phyloP scores from a whole-genome alignment of 2,888 invertebrate genomes.

The Caenorhabditis becei region DNA sequence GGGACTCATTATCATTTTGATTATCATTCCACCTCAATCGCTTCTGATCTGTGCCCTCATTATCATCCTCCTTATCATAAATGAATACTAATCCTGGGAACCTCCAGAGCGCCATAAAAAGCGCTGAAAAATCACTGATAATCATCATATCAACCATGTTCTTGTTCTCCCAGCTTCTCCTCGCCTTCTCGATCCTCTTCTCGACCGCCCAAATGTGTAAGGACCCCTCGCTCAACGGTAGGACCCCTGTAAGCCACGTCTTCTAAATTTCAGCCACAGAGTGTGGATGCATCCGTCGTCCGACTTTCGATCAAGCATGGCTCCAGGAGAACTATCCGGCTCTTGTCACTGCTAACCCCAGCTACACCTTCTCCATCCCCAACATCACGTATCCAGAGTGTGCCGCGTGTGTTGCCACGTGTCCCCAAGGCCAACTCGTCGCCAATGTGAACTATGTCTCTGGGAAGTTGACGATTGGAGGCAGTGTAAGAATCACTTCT shows the following conservation, averaged over 20 bases:
- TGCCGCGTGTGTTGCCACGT: neutral
- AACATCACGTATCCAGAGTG: conserved; percentile 13
- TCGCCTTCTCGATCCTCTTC: neutral
- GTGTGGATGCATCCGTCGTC: neutral
- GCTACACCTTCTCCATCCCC: conserved; percentile 1
- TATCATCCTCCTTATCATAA: too few species aligned
- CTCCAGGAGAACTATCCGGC: neutral
- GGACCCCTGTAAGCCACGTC: neutral
- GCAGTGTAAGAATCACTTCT: too few species aligned
- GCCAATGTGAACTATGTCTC: neutral
- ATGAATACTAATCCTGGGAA: too few species aligned
- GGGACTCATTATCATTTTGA: too few species aligned
- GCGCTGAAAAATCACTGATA: too few species aligned
- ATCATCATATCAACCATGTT: too few species aligned
- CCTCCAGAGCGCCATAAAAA: too few species aligned
- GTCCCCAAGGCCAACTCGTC: neutral
- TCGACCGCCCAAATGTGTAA: neutral
- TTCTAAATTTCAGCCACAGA: neutral
- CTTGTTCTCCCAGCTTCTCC: neutral
- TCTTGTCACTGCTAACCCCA: neutral
- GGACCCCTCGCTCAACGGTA: neutral
- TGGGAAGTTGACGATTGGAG: neutral
- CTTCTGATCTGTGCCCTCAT: too few species aligned
- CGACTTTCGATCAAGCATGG: conserved; percentile 12
- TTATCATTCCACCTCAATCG: neutral